Conservation (phyloP, 2,888 invertebrate genomes). For the Thereva unica region DNA sequence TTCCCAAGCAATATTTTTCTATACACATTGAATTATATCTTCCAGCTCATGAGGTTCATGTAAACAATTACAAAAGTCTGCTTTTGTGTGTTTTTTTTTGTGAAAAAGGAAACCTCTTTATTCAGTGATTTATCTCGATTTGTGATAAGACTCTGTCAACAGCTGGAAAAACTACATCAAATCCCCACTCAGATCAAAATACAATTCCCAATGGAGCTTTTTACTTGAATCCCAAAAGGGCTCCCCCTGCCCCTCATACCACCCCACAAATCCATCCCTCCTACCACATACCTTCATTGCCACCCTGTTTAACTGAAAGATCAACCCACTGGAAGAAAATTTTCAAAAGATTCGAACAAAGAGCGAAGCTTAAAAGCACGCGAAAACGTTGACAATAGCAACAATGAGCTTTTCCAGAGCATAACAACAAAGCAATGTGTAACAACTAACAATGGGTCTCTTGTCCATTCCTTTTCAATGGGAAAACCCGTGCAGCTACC, state of each 20-base stretch:
- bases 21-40: too few relatives aligned
- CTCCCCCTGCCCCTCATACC: slow-evolving; percentile 17
- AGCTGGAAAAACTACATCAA: slow-evolving; percentile 26
- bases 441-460: slow-evolving; percentile 30
- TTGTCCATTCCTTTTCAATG: slow-evolving; percentile 27
- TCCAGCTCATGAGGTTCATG: too few relatives aligned
- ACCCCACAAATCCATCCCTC: too few relatives aligned
- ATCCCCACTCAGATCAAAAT: slow-evolving; percentile 21
- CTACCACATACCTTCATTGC: too few relatives aligned
- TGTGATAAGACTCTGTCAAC: slow-evolving; percentile 32
- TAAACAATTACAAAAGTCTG: too few relatives aligned
- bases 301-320: not conserved
- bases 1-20: too few relatives aligned
- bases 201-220: slow-evolving; percentile 28
- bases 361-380: slow-evolving; percentile 34
- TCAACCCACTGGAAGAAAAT: slow-evolving; percentile 32
- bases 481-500: not conserved
- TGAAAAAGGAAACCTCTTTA: slow-evolving; percentile 20
- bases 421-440: slow-evolving; percentile 32
- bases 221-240: slow-evolving; percentile 27
- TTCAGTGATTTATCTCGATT: slow-evolving; percentile 34
- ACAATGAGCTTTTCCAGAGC: slow-evolving; percentile 33
- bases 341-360: slow-evolving; percentile 26
- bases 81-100: slow-evolving; percentile 19
- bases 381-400: slow-evolving; percentile 29